Conservation (phyloP, 1,140 invertebrate genomes). For the Nasonia giraulti region DNA sequence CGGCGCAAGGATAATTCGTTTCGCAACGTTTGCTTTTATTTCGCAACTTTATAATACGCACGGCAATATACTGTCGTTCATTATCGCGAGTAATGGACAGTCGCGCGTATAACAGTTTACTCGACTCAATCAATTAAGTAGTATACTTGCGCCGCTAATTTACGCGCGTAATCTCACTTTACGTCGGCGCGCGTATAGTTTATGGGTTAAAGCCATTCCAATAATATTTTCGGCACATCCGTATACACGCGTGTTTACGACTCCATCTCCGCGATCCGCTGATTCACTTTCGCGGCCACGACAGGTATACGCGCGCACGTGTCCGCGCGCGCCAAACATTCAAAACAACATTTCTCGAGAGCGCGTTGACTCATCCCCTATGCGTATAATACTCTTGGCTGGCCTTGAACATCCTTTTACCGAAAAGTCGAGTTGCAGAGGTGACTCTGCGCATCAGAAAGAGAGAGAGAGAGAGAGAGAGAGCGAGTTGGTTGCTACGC, state of each 20-base stretch:
- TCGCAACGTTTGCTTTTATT: background rate
- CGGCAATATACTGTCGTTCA: background rate
- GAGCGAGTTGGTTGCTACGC: background rate
- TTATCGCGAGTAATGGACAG: background rate
- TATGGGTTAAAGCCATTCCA: too few relatives aligned
- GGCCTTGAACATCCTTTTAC: background rate
- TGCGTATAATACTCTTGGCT: background rate
- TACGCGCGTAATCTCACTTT: too few relatives aligned
- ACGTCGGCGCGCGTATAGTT: too few relatives aligned
- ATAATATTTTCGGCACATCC: too few relatives aligned
- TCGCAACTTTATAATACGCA: background rate
- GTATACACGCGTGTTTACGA: too few relatives aligned
- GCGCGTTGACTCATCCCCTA: background rate
- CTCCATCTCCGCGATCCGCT: too few relatives aligned
- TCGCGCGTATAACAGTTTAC: too few relatives aligned
- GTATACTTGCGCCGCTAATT: too few relatives aligned
- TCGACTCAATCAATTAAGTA: too few relatives aligned
- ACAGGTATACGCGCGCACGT: background rate
- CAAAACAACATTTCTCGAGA: slow-evolving; percentile 1
- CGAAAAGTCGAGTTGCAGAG: background rate
- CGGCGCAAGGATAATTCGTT: background rate
- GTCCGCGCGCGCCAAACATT: background rate
- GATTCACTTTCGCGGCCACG: too few relatives aligned
- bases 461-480: background rate
- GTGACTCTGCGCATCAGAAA: background rate